Evolutionary conservation across 1,140 invertebrate species (phyloP).

Genomic region (Nymphalis io): DNA sequence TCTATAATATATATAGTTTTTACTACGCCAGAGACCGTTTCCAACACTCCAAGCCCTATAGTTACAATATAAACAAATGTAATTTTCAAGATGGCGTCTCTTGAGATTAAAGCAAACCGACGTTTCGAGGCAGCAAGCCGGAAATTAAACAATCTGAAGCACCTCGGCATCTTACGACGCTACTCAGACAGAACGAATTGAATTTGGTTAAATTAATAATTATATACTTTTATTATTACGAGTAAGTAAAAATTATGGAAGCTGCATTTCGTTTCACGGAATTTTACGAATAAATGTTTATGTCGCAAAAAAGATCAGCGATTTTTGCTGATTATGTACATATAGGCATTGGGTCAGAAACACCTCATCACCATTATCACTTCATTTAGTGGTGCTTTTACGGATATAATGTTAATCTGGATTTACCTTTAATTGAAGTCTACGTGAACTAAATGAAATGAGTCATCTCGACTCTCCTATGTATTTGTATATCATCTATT

Average conservation of each 20-base stretch:
- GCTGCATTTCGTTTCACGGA: no score
- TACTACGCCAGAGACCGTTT: background rate
- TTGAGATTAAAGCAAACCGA: slow-evolving; percentile 44
- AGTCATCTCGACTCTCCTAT: no score
- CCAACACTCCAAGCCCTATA: background rate
- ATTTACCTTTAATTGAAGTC: no score
- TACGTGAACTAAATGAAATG: no score
- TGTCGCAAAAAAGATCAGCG: no score
- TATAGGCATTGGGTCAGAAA: no score
- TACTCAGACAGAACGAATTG: slow-evolving; percentile 35
- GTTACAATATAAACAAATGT: slow-evolving; percentile 36
- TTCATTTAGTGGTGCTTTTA: no score
- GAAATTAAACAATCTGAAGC: slow-evolving; percentile 45
- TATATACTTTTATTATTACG: background rate
- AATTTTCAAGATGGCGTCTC: slow-evolving; percentile 38
- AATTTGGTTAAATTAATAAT: slow-evolving; percentile 36
- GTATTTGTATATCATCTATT: no score
- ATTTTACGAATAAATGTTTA: no score
- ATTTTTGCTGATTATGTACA: no score
- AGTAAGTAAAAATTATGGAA: background rate
- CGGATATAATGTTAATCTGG: no score
- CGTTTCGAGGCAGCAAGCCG: slow-evolving; percentile 33
- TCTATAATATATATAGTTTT: background rate
- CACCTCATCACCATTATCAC: no score
- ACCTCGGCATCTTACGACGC: slow-evolving; percentile 27